Evolutionary conservation across 2,113 vertebrate genomes (phyloP), one percentile per base, ranked within the genome.

Genomic region (Pseudonaja textilis): DNA sequence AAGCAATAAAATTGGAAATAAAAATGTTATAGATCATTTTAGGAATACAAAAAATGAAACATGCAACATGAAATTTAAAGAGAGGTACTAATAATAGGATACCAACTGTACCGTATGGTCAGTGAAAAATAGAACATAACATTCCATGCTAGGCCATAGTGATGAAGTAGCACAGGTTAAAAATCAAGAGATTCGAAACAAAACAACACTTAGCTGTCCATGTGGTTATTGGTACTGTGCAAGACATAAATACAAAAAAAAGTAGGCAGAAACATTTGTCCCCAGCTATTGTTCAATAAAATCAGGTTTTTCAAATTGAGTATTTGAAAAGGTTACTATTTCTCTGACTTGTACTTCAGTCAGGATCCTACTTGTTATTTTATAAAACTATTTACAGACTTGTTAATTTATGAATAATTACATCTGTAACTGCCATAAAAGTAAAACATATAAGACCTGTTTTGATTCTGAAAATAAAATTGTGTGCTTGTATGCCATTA

Each of bases 11-110:
- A 93, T 22, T 59, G 59, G 52, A 94, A 94, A 74, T 50, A 94
- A 50, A 95, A 85, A 94, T 89, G 52, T 93, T 95, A 94, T 89
- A 96, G 96, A 96, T 92, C 47, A 23, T 88, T 92, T 91, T 91
- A 69, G 10, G 89, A 91, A 95, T 94, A 95, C 90, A 57, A 4
- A 39, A 88, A 93, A 61, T 64, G 89, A 39, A 85, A 93, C 52
- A 54, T 85, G 92, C n/a, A 92, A 81, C 81, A 89, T 89, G 94
- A 95, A 97, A 97, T 96, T 96, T 86, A 54, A 94, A n/a, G 91
- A 94, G 95, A 96, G 91, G 96, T 94, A 96, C 87, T 86, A 93
- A 90, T 90, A 81, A 89, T 88, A 74, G 18, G 61, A n/a, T 91
- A 59, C 9, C 91, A 55, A 34, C 90, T 9, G 3, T 92, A 59